These are phyloP conservation scores for Drosophila trapezifrons DNA, from an alignment of 1,140 invertebrate species.

Conservation along the genomic window DNA sequence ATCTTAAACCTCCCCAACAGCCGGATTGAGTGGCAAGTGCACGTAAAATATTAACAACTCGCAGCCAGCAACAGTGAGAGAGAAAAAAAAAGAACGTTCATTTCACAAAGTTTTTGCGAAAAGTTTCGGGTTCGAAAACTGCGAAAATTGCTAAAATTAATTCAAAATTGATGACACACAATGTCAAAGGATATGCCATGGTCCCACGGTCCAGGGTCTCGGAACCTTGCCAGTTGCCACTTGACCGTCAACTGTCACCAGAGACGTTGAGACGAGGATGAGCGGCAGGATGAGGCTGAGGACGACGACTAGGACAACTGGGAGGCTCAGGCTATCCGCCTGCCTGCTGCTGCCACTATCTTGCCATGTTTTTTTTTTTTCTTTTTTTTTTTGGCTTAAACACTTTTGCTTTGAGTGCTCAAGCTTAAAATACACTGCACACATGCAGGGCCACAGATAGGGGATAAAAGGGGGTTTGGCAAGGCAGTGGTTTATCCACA, in stretches of 20 bases:
- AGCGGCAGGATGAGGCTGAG: conserved; percentile 14
- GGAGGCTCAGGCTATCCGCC: conserved; percentile 24
- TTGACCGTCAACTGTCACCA: conserved; percentile 76
- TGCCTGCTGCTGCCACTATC: conserved; percentile 35
- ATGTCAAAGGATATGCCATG: conserved; percentile 65
- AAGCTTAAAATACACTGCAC: conserved; percentile 75
- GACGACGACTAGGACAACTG: conserved; percentile 15
- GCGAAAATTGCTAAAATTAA: conserved; percentile 75
- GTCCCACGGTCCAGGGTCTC: conserved; percentile 23
- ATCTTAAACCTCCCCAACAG: conserved; percentile 4
- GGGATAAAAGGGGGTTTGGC: conserved; percentile 14
- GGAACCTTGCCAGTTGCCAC: conserved; percentile 65
- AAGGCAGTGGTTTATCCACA: conserved; percentile 20
- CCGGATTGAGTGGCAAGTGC: conserved; percentile 60
- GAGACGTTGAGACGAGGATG: conserved; percentile 49
- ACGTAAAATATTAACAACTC: conserved; percentile 75
- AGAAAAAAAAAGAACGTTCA: conserved; percentile 47
- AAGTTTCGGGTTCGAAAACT: conserved; percentile 56
- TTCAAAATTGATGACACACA: conserved; percentile 77
- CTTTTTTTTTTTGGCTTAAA: conserved; percentile 70
- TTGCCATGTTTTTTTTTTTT: conserved; percentile 6
- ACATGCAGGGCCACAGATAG: conserved; percentile 22
- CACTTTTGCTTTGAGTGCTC: conserved; percentile 71
- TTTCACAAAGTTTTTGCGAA: conserved; percentile 46
- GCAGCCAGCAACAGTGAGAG: conserved; percentile 25